Evolutionary conservation across 37 sponge, comb jelly and placozoan species (phyloP).

Genomic region (Petrosia ficiformis): DNA sequence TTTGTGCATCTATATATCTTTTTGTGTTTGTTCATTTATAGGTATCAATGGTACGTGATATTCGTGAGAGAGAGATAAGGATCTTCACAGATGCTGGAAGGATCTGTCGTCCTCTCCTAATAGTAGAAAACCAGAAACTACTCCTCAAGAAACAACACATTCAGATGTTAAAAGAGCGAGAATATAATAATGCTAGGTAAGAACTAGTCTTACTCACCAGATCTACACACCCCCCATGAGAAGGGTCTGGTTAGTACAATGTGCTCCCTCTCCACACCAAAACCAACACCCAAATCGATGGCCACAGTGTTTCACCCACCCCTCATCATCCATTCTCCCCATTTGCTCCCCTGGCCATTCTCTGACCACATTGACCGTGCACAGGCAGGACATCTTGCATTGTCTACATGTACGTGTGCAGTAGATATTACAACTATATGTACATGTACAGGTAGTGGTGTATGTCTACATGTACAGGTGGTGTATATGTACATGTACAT

Average conservation of each 20-base stretch:
- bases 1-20: no score
- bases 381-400: no score
- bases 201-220: not conserved
- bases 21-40: constrained; percentile 1
- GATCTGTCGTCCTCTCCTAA: constrained; percentile 96
- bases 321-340: no score
- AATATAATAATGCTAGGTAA: constrained; percentile 90
- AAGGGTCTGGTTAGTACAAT: not conserved
- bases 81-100: constrained; percentile 99
- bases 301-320: no score
- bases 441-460: no score
- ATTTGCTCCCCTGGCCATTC: no score
- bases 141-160: constrained; percentile 94
- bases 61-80: constrained; percentile 94
- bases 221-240: no score
- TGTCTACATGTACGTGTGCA: not conserved
- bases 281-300: no score
- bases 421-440: not conserved
- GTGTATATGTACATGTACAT: not conserved
- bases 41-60: constrained; percentile 97
- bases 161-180: constrained; percentile 93
- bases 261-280: no score
- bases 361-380: no score
- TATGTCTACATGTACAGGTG: not conserved
- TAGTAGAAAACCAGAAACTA: constrained; percentile 99